A percentile compares a stretch with the other conserved stretches of the same genome.
Evolutionary conservation across 2,113 vertebrate genomes (phyloP).

Genomic region (Indri indri): DNA sequence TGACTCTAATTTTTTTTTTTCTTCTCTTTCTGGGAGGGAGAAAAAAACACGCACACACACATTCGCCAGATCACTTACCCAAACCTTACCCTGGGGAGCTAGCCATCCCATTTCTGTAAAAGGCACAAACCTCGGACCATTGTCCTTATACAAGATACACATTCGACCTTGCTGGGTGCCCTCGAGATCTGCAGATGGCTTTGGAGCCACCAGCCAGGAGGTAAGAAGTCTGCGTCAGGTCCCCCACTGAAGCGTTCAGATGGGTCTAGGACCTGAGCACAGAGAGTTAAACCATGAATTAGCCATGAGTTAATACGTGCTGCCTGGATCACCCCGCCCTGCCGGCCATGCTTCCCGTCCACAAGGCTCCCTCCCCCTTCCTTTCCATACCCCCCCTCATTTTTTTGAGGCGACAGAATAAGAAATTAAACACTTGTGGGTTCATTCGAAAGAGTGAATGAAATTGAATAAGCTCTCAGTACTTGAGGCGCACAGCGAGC

Average conservation of each 20-base stretch:
- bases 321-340: conserved; percentile 92
- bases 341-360: conserved; percentile 90
- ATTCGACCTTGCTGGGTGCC: not conserved
- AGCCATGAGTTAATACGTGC: conserved; percentile 88
- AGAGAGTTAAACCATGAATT: conserved; percentile 79
- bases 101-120: not conserved
- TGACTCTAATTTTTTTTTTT: not conserved
- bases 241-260: conserved; percentile 38
- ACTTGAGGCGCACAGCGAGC: conserved; percentile 98
- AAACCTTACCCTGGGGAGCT: conserved; percentile 28
- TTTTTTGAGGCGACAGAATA: conserved; percentile 91
- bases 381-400: conserved; percentile 83
- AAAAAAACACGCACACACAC: not conserved
- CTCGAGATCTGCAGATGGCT: not conserved
- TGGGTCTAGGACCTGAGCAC: not conserved
- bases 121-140: not conserved
- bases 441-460: conserved; percentile 97
- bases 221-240: conserved; percentile 12
- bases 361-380: conserved; percentile 84
- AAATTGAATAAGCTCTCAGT: conserved; percentile 99
- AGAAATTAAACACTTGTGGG: conserved; percentile 99
- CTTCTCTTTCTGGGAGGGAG: conserved; percentile 1
- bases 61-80: conserved; percentile 37
- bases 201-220: not conserved
- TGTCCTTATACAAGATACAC: not conserved